These are phyloP conservation scores for Trissolcus basalis DNA, from an alignment of 1,140 invertebrate species.

Conservation along the genomic window DNA sequence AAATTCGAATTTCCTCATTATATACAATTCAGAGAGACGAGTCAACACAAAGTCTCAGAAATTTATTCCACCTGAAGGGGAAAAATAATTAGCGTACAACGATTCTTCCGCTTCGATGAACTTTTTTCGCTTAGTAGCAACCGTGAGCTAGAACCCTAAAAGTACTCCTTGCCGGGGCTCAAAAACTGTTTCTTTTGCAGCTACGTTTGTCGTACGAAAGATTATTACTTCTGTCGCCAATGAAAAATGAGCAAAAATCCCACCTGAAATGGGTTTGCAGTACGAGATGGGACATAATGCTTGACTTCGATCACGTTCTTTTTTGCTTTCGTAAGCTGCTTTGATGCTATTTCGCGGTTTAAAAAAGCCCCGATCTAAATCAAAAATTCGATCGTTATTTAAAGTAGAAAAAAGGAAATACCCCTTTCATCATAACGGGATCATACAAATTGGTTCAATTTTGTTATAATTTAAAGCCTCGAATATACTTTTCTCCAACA, in stretches of 20 bases:
- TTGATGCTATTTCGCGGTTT: constrained; percentile 32
- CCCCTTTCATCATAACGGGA: no score
- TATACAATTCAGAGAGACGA: constrained; percentile 14
- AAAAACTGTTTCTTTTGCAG: constrained; percentile 50
- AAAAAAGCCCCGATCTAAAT: constrained; percentile 7
- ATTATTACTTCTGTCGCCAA: constrained; percentile 48
- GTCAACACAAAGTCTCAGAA: constrained; percentile 32
- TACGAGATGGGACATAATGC: constrained; percentile 32
- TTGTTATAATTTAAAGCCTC: no score
- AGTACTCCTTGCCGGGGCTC: constrained; percentile 43
- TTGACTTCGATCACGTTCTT: constrained; percentile 32
- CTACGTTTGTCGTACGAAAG: constrained; percentile 33
- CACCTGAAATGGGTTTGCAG: constrained; percentile 19
- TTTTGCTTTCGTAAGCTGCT: constrained; percentile 15
- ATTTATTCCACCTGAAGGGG: no score
- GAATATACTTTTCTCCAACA: no score
- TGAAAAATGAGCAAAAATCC: constrained; percentile 54
- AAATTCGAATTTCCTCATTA: constrained; percentile 10
- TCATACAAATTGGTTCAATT: no score
- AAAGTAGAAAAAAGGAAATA: no score
- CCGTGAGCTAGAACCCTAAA: constrained; percentile 36
- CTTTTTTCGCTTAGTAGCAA: constrained; percentile 40
- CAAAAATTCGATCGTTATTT: no score
- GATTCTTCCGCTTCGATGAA: constrained; percentile 35
- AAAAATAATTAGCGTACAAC: constrained; percentile 47